A percentile compares a stretch with the other conserved stretches of the same genome.
Evolutionary conservation across 2,113 vertebrate species (phyloP).

Genomic region (Polypterus senegalus): DNA sequence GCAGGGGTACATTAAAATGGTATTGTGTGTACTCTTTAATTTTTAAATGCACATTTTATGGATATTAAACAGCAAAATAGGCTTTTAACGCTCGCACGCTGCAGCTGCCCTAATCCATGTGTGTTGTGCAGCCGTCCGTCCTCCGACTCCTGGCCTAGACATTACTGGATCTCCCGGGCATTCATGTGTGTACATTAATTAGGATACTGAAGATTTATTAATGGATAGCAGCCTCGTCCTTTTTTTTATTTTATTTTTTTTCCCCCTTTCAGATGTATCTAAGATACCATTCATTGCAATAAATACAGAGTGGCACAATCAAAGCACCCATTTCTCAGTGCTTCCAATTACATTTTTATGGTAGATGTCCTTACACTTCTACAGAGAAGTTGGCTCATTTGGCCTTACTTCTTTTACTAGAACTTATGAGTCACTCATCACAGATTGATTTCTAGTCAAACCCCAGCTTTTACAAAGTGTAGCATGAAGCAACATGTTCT

Average conservation of each 20-base stretch:
- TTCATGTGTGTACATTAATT: slow-evolving; percentile 38
- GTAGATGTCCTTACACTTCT: no score
- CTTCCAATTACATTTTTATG: no score
- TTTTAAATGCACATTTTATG: slow-evolving; percentile 40
- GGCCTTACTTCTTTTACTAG: no score
- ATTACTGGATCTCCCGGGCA: neutral
- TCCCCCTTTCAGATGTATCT: neutral
- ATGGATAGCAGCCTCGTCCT: neutral
- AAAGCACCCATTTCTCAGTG: no score
- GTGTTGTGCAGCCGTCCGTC: slow-evolving; percentile 22
- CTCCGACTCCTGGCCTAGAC: slow-evolving; percentile 14
- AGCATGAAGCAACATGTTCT: no score
- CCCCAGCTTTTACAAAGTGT: no score
- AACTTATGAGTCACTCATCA: no score
- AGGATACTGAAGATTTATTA: slow-evolving; percentile 36
- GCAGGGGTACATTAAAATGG: slow-evolving; percentile 31
- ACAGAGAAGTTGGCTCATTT: no score
- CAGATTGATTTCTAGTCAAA: no score
- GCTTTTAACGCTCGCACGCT: slow-evolving; percentile 33
- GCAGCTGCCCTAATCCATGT: slow-evolving; percentile 30
- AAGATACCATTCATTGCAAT: no score
- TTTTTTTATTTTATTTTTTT: slow-evolving; percentile 10
- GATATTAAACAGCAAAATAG: slow-evolving; percentile 44
- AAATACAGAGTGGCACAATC: no score
- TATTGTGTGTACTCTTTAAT: slow-evolving; percentile 24